Conservation (phyloP, 2,888 invertebrate species). For the Epsilonema sp. region DNA sequence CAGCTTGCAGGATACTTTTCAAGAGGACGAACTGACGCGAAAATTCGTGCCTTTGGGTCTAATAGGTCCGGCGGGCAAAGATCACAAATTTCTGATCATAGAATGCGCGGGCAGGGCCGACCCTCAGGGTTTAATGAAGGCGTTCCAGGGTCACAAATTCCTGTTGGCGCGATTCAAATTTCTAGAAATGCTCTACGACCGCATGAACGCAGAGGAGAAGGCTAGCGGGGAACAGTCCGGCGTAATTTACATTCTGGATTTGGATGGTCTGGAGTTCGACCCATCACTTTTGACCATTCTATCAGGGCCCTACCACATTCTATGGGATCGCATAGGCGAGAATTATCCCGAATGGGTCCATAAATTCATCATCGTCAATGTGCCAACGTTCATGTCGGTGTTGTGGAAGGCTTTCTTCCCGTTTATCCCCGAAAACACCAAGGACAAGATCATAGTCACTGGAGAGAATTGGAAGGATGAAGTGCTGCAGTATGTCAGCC, state of each 20-base stretch:
- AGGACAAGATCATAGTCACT: conserved; percentile 11
- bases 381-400: conserved; percentile 22
- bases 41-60: too few relatives aligned
- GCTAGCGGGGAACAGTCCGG: conserved; percentile 15
- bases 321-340: conserved; percentile 26
- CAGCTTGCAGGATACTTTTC: too few relatives aligned
- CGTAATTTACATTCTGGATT: conserved; percentile 19
- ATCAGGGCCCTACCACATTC: conserved; percentile 22
- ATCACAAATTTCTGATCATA: too few relatives aligned
- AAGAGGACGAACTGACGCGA: too few relatives aligned
- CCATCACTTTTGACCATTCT: conserved; percentile 19
- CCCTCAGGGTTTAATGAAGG: too few relatives aligned
- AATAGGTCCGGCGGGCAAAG: too few relatives aligned
- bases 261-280: conserved; percentile 18
- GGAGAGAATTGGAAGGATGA: conserved; percentile 9
- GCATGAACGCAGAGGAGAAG: conserved; percentile 14
- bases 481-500: conserved; percentile 12
- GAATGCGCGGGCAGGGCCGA: too few relatives aligned
- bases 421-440: conserved; percentile 21
- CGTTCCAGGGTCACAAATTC: too few relatives aligned
- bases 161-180: conserved; percentile 22
- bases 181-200: conserved; percentile 20
- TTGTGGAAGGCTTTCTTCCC: conserved; percentile 20
- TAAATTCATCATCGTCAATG: conserved; percentile 21
- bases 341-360: conserved; percentile 23